Evolutionary conservation across 2,888 invertebrate genomes (phyloP).

Genomic region (Nezara viridula): DNA sequence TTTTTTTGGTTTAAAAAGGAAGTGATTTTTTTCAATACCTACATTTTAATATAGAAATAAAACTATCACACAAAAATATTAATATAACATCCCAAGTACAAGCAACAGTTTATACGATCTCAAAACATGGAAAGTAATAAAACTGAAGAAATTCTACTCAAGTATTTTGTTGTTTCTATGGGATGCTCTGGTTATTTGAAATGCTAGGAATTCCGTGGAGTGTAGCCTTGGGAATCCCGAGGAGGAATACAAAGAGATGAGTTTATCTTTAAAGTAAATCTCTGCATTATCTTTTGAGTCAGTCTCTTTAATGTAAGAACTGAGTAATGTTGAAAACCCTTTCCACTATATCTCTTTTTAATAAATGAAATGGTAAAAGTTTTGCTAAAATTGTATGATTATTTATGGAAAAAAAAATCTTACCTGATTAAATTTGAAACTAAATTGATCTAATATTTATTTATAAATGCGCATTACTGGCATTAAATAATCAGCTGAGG

Average conservation of each 20-base stretch:
- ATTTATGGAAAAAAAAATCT: too few species aligned
- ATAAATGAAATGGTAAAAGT: background rate
- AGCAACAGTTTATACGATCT: too few species aligned
- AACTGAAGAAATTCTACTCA: background rate
- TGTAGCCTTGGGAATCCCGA: background rate
- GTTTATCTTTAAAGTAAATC: constrained; percentile 18
- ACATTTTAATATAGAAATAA: too few species aligned
- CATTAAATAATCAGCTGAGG: background rate
- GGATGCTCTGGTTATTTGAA: background rate
- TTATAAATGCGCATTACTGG: too few species aligned
- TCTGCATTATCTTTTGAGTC: background rate
- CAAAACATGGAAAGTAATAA: background rate
- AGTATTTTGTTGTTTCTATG: background rate
- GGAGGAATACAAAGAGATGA: constrained; percentile 4
- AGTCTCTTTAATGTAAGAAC: background rate
- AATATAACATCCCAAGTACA: too few species aligned
- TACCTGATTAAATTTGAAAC: too few species aligned
- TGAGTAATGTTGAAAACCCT: background rate
- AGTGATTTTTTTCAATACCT: too few species aligned
- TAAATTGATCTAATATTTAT: background rate
- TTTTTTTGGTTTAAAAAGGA: too few species aligned
- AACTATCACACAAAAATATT: too few species aligned
- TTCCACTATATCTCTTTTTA: background rate
- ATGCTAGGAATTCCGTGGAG: background rate
- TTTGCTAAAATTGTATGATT: too few species aligned